Evolutionary conservation across 2,113 vertebrate species (phyloP), one percentile per base, ranked within the genome.

Genomic region (Notiomystis cincta): DNA sequence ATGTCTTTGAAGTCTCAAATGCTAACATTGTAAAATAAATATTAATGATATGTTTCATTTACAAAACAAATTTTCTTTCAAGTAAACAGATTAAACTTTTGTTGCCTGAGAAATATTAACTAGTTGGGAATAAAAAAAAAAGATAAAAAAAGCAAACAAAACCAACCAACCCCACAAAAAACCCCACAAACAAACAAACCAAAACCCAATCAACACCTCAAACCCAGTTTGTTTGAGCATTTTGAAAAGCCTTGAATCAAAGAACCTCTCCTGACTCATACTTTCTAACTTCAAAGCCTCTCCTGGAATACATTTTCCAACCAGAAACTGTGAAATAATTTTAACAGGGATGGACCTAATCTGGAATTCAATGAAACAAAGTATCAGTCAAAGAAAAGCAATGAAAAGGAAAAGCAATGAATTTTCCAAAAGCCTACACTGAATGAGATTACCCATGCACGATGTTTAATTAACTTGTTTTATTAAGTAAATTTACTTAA

Each of bases 381-480:
- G 48, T 67, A 79, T 44, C 44, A 25, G 44, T 27, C 81, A 61
- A 82, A 91, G 65, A 84, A 91, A 83, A 89, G 37, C n/a, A 83
- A 73, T 31, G 67, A 82, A 77, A 61, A 65, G 28, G 21, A 90
- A 95, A 90, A 86, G 76, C 38, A 92, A 82, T 77, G 73, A 28
- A 38, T 70, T 69, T 37, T 76, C 44, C 24, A 70, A 86, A 91
- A 92, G 38, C 44, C 47, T 75, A 5, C 37, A 33, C 24, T 85
- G 69, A 92, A 96, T 95, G 65, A 66, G 48, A 82, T 88, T 51
- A 91, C 28, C n/a, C 91, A 93, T 72, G 84, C 89, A 75, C 93
- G 67, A 79, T 62, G 27, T 75, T 92, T 77, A 93, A 94, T 95
- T 95, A 92, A 66, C 60, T 92, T 28, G 31, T 87, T 94, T 91